phyloP scores from a whole-genome alignment of 2,888 invertebrate genomes.

The Protodeltote pygarga region DNA sequence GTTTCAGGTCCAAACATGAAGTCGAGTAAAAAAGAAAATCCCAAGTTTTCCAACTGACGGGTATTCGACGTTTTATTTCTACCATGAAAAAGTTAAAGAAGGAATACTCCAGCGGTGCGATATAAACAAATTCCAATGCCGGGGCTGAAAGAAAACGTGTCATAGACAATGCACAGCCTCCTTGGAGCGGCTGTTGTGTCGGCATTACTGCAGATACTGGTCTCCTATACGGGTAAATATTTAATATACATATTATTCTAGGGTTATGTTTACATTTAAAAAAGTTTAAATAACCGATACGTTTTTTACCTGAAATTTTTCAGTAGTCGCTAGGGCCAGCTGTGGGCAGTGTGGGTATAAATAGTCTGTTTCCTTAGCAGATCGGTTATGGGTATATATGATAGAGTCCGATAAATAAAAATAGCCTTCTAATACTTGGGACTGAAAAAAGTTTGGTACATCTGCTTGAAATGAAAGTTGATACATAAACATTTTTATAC shows the following conservation, averaged over 20 bases:
- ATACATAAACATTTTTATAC: too few species aligned
- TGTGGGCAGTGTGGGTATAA: too few species aligned
- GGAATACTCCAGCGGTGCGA: conserved; percentile 39
- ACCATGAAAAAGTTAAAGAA: conserved; percentile 71
- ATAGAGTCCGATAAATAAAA: too few species aligned
- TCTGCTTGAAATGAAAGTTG: too few species aligned
- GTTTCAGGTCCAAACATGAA: conserved; percentile 67
- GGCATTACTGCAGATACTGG: conserved; percentile 77
- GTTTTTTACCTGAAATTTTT: too few species aligned
- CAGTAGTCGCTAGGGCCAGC: too few species aligned
- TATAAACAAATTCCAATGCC: conserved; percentile 75
- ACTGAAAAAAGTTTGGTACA: too few species aligned
- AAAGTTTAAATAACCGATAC: background rate
- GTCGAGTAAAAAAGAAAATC: conserved; percentile 43
- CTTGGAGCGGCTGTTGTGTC: conserved; percentile 76
- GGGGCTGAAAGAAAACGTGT: conserved; percentile 66
- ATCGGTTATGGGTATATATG: too few species aligned
- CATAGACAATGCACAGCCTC: conserved; percentile 83
- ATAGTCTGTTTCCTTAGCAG: too few species aligned
- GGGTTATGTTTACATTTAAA: too few species aligned
- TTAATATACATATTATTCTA: background rate
- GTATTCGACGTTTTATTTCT: conserved; percentile 30
- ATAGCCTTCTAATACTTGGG: too few species aligned
- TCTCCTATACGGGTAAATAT: conserved; percentile 73
- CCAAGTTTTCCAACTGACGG: conserved; percentile 29